Percentiles rank a stretch among this genome's conserved stretches.
Evolutionary conservation across 2,113 vertebrate species (phyloP).

Genomic region (Rhizomys pruinosus): DNA sequence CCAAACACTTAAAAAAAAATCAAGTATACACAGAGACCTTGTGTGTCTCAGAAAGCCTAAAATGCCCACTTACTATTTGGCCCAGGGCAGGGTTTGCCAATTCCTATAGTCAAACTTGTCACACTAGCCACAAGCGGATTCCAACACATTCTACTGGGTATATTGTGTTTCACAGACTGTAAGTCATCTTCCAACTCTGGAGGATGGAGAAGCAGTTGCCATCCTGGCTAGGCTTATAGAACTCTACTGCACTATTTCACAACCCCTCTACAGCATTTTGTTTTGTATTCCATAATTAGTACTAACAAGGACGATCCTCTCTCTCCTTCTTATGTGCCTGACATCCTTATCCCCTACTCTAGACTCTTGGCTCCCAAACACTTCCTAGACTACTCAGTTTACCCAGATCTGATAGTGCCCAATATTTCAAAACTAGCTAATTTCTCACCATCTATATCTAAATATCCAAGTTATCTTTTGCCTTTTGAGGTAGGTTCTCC

Average conservation of each 20-base stretch:
- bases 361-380: neutral
- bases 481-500: no score
- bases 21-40: neutral
- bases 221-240: neutral
- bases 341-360: neutral
- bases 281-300: conserved; percentile 4
- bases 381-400: neutral
- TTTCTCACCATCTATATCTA: conserved; percentile 33
- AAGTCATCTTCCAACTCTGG: neutral
- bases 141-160: neutral
- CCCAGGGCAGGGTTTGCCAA: neutral
- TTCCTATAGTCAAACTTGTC: neutral
- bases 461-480: conserved; percentile 10
- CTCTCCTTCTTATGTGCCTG: neutral
- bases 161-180: conserved; percentile 19
- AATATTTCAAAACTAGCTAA: conserved; percentile 25
- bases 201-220: neutral
- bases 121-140: neutral
- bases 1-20: neutral
- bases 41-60: neutral
- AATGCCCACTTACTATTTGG: conserved; percentile 22
- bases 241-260: neutral
- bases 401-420: neutral
- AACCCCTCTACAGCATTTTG: neutral
- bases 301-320: neutral